Evolutionary conservation across 2,888 invertebrate genomes (phyloP).

Genomic region (Amphimallon solstitiale): DNA sequence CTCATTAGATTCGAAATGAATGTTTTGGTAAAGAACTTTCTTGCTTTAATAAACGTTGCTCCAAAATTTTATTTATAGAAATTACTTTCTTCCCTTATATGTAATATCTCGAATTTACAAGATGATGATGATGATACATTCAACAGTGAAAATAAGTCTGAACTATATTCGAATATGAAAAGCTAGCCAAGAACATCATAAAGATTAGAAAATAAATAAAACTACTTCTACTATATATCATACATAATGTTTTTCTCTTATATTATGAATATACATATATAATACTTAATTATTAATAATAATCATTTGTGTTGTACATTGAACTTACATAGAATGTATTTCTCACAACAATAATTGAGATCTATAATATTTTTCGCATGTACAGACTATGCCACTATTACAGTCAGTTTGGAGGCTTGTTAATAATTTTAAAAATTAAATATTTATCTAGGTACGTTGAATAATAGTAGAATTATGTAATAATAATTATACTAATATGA

Average conservation of each 20-base stretch:
- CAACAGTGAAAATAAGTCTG: constrained; percentile 29
- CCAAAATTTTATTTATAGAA: background rate
- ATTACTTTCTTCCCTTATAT: constrained; percentile 24
- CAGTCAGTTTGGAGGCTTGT: constrained; percentile 8
- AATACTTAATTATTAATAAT: constrained; percentile 47
- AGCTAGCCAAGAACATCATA: constrained; percentile 36
- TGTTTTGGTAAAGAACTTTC: too few relatives aligned
- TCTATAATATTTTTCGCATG: constrained; percentile 37
- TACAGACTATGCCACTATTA: constrained; percentile 29
- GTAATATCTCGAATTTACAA: constrained; percentile 39
- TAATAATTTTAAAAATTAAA: too few relatives aligned
- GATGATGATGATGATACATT: constrained; percentile 38
- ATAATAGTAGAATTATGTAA: too few relatives aligned
- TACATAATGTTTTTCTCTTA: constrained; percentile 48
- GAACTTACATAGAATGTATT: constrained; percentile 43
- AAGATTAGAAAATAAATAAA: constrained; percentile 47
- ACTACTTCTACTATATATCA: constrained; percentile 44
- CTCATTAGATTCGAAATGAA: constrained; percentile 29
- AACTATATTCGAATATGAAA: constrained; percentile 26
- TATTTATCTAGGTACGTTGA: too few relatives aligned
- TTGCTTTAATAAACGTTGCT: too few relatives aligned
- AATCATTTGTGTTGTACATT: constrained; percentile 37
- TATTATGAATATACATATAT: constrained; percentile 50
- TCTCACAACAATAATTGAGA: constrained; percentile 44
- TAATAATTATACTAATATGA: too few relatives aligned